Evolutionary conservation across 2,888 invertebrate species (phyloP), one percentile per base, ranked within the genome.

Genomic region (Pinctada fucata): DNA sequence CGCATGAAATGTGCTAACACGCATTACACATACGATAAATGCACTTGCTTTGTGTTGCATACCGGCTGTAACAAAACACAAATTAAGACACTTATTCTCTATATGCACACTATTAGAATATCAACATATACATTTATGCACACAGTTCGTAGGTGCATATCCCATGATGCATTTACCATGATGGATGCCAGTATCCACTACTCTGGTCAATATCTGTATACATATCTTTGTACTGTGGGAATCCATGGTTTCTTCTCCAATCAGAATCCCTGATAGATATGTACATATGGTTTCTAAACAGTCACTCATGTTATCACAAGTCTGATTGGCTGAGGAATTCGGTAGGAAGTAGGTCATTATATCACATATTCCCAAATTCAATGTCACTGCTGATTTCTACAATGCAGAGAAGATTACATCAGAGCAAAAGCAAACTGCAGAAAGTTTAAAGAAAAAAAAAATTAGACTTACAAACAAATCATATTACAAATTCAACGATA

Each of bases 281-380:
- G 6, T 13, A 58, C 58, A 58, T 13, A 58, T 13, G 8, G 58
- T 58, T 58, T 58, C 58, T 13, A 58, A 13, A 6, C 58, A 58
- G 8, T 10, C 13, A 58, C 58, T 58, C 31, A 31, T 31, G 58
- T 58, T 58, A 13, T 58, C 58, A 10, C 13, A 6, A 10, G 58
- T 58, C 58, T 58, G 8, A 6, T 58, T 6, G 13, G 6, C 13
- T 6, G 58, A 6, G 6, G 58, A 58, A 10, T 58, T 58, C 13
- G 6, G 58, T 58, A 86, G 71, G 66, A 89, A 88, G 75, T 84
- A 77, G 13, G 86, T 83, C 89, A 90, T 87, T 52, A 90, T 84
- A 48, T 89, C 88, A 85, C 90, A 89, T 6, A 90, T 79, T 0
- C 84, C 76, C 69, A 90, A 80, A 73, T 90, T 90, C 16, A 65